These are phyloP conservation scores for Isichthys henryi DNA, from an alignment of 2,113 vertebrate species.

Conservation along the genomic window DNA sequence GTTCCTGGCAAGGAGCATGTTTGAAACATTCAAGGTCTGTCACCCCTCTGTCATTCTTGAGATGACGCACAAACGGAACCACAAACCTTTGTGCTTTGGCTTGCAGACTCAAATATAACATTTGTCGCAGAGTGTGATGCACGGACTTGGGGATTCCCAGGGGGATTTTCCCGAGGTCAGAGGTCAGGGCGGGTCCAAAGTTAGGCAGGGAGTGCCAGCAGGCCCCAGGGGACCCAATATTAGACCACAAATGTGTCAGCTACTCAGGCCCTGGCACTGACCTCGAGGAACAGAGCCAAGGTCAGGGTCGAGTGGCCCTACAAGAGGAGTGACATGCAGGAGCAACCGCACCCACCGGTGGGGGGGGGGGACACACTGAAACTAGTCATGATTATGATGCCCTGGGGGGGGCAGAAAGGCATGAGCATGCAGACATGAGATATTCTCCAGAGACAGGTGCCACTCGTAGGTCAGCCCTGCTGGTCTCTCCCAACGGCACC, in stretches of 20 bases:
- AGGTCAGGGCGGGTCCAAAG: not conserved
- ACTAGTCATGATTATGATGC: constrained; percentile 40
- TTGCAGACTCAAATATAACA: not conserved
- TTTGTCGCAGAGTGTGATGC: not conserved
- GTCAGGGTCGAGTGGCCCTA: not conserved
- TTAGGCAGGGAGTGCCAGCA: not conserved
- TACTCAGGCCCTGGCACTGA: not conserved
- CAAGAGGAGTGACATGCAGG: not conserved
- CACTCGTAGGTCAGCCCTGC: not conserved
- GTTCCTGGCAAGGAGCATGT: not conserved
- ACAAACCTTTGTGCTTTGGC: not conserved
- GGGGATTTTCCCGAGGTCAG: not conserved
- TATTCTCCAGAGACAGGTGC: constrained; percentile 19
- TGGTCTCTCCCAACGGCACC: no score
- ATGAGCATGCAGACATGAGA: constrained; percentile 15
- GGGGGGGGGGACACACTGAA: constrained; percentile 21
- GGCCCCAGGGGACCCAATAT: not conserved
- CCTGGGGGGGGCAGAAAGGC: constrained; percentile 14
- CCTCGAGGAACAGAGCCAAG: not conserved
- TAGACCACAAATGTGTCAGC: not conserved
- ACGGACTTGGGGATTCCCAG: not conserved
- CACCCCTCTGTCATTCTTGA: not conserved
- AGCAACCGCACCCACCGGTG: not conserved
- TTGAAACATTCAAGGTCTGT: not conserved
- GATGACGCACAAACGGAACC: not conserved